Percentiles rank a stretch among this genome's conserved stretches.
These are phyloP conservation scores for Aethina tumida DNA, from an alignment of 1,140 invertebrate genomes.

Conservation along the genomic window DNA sequence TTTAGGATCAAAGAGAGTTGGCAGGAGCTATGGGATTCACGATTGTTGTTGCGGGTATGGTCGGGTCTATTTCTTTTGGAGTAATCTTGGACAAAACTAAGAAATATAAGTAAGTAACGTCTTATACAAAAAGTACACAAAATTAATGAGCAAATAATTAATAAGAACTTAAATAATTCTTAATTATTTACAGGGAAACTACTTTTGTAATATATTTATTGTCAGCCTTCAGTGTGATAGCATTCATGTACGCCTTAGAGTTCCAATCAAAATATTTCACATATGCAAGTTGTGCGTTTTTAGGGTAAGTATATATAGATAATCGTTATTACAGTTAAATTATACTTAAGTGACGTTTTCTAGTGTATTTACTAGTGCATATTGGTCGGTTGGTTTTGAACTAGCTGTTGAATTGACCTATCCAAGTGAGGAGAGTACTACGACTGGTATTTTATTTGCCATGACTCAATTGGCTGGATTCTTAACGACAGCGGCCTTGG, in stretches of 20 bases:
- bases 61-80: conserved; percentile 58
- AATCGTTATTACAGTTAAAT: no score
- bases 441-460: conserved; percentile 20
- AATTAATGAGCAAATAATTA: no score
- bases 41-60: conserved; percentile 57
- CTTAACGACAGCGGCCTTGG: no score
- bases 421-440: conserved; percentile 24
- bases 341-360: no score
- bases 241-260: conserved; percentile 18
- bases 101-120: conserved; percentile 37
- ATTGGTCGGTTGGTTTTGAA: conserved; percentile 24
- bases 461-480: conserved; percentile 20
- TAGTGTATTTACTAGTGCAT: conserved; percentile 23
- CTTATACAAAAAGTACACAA: no score
- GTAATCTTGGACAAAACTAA: conserved; percentile 56
- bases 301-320: conserved; percentile 21
- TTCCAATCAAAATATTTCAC: conserved; percentile 15
- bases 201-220: conserved; percentile 16
- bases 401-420: conserved; percentile 26
- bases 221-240: conserved; percentile 11
- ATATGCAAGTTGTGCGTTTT: conserved; percentile 17
- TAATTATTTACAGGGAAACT: conserved; percentile 20
- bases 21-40: conserved; percentile 60
- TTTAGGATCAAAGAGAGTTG: no score
- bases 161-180: no score